These are phyloP conservation scores for Corapipo altera DNA, from an alignment of 2,113 vertebrate genomes.

Conservation along the genomic window DNA sequence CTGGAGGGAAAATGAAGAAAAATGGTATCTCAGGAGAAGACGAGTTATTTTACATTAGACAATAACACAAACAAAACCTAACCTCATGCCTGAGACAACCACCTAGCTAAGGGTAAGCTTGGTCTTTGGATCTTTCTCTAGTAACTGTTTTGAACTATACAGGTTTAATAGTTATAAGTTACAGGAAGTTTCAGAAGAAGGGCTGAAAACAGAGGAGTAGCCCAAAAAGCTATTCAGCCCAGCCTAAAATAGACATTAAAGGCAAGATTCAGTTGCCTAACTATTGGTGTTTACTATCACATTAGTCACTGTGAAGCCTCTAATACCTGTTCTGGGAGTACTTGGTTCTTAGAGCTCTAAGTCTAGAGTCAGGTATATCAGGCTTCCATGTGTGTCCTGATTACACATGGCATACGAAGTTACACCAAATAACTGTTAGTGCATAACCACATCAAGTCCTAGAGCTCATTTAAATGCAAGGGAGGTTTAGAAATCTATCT, in stretches of 20 bases:
- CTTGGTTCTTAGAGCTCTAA: background rate
- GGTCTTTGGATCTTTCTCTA: background rate
- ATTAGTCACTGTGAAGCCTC: background rate
- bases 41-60: background rate
- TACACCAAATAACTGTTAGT: background rate
- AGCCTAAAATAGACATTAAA: background rate
- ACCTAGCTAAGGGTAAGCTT: background rate
- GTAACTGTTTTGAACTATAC: background rate
- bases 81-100: background rate
- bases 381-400: background rate
- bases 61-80: background rate
- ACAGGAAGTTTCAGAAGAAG: background rate
- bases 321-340: background rate
- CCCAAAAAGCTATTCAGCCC: background rate
- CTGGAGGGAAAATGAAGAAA: background rate
- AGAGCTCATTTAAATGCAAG: background rate
- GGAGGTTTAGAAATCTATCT: background rate
- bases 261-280: background rate
- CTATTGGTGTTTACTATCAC: background rate
- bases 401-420: background rate
- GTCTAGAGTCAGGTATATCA: background rate
- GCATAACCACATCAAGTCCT: background rate
- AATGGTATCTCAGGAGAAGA: background rate
- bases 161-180: background rate
- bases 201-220: background rate